phyloP scores from a whole-genome alignment of 2,113 vertebrate genomes.

The Muscicapa adusta region DNA sequence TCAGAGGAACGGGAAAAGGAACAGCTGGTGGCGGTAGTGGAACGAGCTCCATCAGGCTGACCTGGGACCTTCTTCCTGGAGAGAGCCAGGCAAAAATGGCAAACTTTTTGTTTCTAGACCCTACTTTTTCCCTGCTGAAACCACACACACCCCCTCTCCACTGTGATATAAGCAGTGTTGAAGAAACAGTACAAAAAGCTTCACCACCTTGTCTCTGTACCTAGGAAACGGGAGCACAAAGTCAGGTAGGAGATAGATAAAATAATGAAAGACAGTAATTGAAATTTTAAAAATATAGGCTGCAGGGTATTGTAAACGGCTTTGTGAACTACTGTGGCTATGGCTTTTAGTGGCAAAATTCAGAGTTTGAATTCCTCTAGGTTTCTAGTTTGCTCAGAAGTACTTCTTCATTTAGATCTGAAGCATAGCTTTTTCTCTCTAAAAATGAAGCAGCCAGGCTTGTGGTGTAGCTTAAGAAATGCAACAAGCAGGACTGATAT shows the following conservation, averaged over 20 bases:
- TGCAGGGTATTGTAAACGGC: neutral
- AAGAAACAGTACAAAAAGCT: neutral
- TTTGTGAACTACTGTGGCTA: neutral
- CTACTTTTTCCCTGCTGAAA: neutral
- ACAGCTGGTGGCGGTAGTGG: rapidly evolving
- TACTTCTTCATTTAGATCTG: neutral
- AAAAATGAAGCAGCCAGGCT: neutral
- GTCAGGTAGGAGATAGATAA: neutral
- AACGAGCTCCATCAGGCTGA: neutral
- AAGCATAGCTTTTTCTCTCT: neutral
- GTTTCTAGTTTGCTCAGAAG: neutral
- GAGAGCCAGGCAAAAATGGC: neutral
- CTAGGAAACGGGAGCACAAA: neutral
- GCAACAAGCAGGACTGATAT: neutral
- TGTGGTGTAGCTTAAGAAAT: neutral
- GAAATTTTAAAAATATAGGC: neutral
- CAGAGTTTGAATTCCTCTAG: neutral
- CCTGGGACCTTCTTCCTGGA: neutral
- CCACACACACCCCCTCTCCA: rapidly evolving
- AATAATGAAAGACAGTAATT: neutral
- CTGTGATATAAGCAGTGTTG: too few relatives aligned
- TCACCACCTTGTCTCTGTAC: neutral
- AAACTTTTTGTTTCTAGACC: neutral
- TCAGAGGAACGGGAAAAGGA: neutral
- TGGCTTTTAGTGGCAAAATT: neutral